Percentiles rank a stretch among this genome's conserved stretches.
Evolutionary conservation across 2,113 vertebrate species (phyloP).

Genomic region (Psephotus haematonotus): DNA sequence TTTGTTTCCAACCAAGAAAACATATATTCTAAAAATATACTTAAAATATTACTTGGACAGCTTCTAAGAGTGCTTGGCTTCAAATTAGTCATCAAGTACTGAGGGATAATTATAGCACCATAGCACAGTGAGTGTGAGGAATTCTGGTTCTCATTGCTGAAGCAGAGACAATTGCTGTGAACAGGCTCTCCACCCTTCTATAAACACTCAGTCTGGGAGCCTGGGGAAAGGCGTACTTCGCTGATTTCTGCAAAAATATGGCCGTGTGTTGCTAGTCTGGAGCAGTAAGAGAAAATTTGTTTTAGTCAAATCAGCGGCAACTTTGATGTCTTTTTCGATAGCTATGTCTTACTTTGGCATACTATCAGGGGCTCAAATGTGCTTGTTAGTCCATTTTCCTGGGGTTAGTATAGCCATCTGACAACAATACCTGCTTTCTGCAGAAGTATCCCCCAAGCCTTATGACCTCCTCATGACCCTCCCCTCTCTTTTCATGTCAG

Average conservation of each 20-base stretch:
- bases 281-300: background rate
- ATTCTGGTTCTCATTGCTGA: background rate
- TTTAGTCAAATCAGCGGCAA: background rate
- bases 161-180: conserved; percentile 18
- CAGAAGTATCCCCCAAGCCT: background rate
- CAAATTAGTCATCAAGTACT: conserved; percentile 16
- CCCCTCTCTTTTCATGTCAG: background rate
- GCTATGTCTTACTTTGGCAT: background rate
- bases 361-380: background rate
- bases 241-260: background rate
- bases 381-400: background rate
- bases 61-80: background rate
- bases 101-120: conserved; percentile 25
- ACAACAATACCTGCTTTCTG: background rate
- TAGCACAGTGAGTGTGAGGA: background rate
- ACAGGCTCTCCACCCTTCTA: background rate
- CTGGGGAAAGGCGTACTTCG: background rate
- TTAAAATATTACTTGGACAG: conserved; percentile 31
- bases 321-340: background rate
- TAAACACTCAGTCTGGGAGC: background rate
- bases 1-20: background rate
- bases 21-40: background rate
- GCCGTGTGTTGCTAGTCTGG: background rate
- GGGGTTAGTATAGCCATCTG: fast-evolving
- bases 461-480: background rate